These are phyloP conservation scores for Oreochromis niloticus DNA, from an alignment of 2,113 vertebrate genomes.

Conservation along the genomic window DNA sequence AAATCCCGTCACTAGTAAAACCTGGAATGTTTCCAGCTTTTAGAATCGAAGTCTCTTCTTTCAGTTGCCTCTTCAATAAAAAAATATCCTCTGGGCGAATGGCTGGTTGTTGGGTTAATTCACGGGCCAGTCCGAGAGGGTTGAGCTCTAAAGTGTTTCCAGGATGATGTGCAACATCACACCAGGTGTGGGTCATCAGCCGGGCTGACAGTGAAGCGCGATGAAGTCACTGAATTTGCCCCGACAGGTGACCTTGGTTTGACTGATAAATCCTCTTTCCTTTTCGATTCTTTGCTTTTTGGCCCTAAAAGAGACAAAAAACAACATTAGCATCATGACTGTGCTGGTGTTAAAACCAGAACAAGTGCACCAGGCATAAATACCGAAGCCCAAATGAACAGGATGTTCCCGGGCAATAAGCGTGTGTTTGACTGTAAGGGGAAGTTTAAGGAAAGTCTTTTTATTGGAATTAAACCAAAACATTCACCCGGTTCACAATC, in stretches of 20 bases:
- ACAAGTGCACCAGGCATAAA: not conserved
- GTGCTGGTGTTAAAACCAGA: not conserved
- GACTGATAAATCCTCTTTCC: conserved; percentile 80
- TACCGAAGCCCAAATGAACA: not conserved
- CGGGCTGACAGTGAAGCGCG: conserved; percentile 88
- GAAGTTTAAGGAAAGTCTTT: not conserved
- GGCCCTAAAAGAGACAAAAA: conserved; percentile 62
- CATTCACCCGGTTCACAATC: not conserved
- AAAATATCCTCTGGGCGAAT: conserved; percentile 75
- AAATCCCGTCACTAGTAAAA: conserved; percentile 70
- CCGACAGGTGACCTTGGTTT: conserved; percentile 68
- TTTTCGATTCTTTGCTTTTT: conserved; percentile 77
- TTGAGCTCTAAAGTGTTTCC: conserved; percentile 37
- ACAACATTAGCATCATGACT: not conserved
- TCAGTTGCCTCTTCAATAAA: conserved; percentile 64
- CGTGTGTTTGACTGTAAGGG: not conserved
- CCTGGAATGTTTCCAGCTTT: conserved; percentile 69
- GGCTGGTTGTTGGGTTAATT: conserved; percentile 58
- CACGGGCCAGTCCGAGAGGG: conserved; percentile 40
- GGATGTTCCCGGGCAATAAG: not conserved
- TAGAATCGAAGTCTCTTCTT: conserved; percentile 66
- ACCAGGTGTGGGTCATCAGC: conserved; percentile 81
- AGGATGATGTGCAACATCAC: conserved; percentile 41
- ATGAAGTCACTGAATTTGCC: conserved; percentile 74
- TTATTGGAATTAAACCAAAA: not conserved